These are phyloP conservation scores for Anoplius nigerrimus DNA, from an alignment of 2,888 invertebrate species.

Conservation along the genomic window DNA sequence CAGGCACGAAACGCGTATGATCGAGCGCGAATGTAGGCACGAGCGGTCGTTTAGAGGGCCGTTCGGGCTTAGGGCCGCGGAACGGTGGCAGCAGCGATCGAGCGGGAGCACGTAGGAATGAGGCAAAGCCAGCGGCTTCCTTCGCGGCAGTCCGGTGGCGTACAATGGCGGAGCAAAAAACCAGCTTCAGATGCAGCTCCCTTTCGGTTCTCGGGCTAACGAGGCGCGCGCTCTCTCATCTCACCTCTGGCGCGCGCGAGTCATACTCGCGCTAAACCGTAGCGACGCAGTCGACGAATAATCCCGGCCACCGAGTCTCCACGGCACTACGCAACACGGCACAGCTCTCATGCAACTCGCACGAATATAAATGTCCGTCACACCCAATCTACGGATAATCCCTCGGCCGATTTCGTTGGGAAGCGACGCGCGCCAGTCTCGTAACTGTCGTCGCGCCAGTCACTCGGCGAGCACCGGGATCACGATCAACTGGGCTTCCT, in stretches of 20 bases:
- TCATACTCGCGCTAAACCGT: conserved; percentile 6
- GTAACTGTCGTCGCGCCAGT: conserved; percentile 15
- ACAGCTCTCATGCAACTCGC: conserved; percentile 46
- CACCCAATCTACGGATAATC: conserved; percentile 62
- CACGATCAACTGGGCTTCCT: conserved; percentile 19
- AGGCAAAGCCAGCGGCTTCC: conserved; percentile 48
- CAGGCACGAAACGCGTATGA: conserved; percentile 3
- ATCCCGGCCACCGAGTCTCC: conserved; percentile 2
- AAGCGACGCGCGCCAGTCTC: conserved; percentile 47
- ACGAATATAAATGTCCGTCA: conserved; percentile 59
- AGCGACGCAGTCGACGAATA: neutral
- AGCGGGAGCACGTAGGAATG: conserved; percentile 21
- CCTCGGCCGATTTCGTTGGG: conserved; percentile 44
- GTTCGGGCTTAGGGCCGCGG: neutral
- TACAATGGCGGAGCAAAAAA: conserved; percentile 65
- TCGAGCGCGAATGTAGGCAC: neutral
- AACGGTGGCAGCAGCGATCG: neutral
- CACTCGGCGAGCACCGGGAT: neutral
- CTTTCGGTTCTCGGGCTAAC: conserved; percentile 35
- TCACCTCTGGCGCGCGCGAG: conserved; percentile 9
- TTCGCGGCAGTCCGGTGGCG: conserved; percentile 51
- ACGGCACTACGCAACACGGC: conserved; percentile 50
- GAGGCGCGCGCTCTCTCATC: conserved; percentile 20
- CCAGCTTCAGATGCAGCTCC: conserved; percentile 49
- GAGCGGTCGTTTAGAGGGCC: neutral